Evolutionary conservation across 2,888 invertebrate genomes (phyloP), one percentile per base, ranked within the genome.

Genomic region (Myathropa florea): DNA sequence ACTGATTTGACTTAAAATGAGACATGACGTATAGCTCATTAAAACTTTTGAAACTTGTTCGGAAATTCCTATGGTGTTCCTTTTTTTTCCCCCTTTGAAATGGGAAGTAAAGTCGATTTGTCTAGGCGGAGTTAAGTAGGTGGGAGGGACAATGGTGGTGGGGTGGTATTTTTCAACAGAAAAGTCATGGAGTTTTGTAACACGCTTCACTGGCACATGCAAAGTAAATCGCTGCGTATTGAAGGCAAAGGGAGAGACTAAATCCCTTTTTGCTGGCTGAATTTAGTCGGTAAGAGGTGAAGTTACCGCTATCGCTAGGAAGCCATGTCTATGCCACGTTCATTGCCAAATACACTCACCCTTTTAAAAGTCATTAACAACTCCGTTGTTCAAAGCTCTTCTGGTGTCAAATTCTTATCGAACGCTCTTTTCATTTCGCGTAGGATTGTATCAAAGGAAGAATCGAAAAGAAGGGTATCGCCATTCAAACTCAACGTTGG

Each of bases 1-100:
- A 46, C 18, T 4, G 18, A 46, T 18, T 18, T 7, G 46, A 4
- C 46, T 18, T 7, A 18, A 18, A 7, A 46, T 18, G 46, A 46
- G 46, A 46, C 18, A 14, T 60, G 18, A 39, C 36, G 10, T 24
- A 24, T 10, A 39, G 57, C 71, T 60, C 71, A 39, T 71, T 60
- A 39, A 60, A 71, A 60, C 26, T 60, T 71, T 70, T 60, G 26
- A 28, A n/a, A 26, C 24, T 46, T 46, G 46, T 46, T 21, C 18
- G 18, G 46, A n/a, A 46, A 18, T 18, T 18, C 46, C 4, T 7
- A 1, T 18, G 7, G 46, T 6, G 39, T 18, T 7, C 7, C 18
- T 46, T 46, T n/a, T 46, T 46, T 18, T 46, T n/a, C 18, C 46
- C 3, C 33, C 33, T 6, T 6, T 12, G 10, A 33, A 33, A 12